phyloP scores from a whole-genome alignment of 2,888 invertebrate genomes.

The Piscicola geometra region DNA sequence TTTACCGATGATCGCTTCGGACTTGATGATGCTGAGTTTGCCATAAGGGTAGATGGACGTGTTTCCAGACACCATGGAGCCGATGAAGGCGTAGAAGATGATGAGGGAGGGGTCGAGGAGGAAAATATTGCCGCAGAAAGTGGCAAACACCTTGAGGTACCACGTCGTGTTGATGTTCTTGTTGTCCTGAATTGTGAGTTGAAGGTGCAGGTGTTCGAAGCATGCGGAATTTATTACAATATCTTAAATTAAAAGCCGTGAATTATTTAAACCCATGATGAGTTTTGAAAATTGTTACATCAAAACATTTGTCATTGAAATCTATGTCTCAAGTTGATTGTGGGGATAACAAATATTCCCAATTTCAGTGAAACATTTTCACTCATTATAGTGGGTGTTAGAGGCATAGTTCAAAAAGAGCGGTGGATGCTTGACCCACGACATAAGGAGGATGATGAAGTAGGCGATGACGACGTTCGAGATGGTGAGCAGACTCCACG shows the following conservation, averaged over 20 bases:
- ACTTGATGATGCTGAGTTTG: not conserved
- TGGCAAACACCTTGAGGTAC: conserved; percentile 18
- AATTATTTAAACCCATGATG: too few relatives aligned
- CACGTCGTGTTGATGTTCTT: not conserved
- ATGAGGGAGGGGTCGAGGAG: conserved; percentile 18
- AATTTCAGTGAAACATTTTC: too few relatives aligned
- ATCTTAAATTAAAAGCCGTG: too few relatives aligned
- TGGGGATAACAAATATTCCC: too few relatives aligned
- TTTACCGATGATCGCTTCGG: conserved; percentile 9
- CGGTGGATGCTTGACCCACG: not conserved
- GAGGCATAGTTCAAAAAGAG: too few relatives aligned
- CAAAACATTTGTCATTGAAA: too few relatives aligned
- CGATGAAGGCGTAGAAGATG: conserved; percentile 1
- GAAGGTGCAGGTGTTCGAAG: not conserved
- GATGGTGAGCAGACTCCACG: not conserved
- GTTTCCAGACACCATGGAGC: conserved; percentile 1
- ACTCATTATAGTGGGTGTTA: too few relatives aligned
- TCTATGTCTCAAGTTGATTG: too few relatives aligned
- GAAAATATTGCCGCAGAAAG: conserved; percentile 25
- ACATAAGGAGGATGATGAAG: not conserved
- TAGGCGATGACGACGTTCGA: not conserved
- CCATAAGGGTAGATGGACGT: not conserved
- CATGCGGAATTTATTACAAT: too few relatives aligned
- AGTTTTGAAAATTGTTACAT: too few relatives aligned
- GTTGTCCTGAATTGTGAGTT: not conserved